Evolutionary conservation across 2,888 invertebrate genomes (phyloP).

Genomic region (Orchesellides sinensis): DNA sequence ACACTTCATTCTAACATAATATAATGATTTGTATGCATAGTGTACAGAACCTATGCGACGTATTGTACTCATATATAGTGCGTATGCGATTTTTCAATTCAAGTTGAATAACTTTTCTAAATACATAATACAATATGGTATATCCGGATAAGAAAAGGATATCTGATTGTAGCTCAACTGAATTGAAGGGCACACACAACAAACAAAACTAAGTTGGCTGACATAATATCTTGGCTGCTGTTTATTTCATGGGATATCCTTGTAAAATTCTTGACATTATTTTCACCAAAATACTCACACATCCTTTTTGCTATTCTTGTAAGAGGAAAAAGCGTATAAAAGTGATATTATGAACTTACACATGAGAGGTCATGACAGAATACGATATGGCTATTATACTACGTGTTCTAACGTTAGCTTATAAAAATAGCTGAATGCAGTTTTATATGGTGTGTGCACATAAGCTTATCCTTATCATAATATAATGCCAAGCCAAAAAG

Average conservation of each 20-base stretch:
- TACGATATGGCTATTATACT: not conserved
- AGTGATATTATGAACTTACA: not conserved
- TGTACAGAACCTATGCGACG: too few species aligned
- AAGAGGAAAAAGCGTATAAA: not conserved
- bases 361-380: not conserved
- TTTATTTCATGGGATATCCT: not conserved
- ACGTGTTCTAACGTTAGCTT: too few species aligned
- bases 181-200: not conserved
- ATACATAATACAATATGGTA: too few species aligned
- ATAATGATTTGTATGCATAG: too few species aligned
- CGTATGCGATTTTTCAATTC: too few species aligned
- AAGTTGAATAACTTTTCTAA: too few species aligned
- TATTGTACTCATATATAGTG: too few species aligned
- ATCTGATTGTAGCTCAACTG: not conserved
- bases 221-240: not conserved
- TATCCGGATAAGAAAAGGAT: too few species aligned
- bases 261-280: not conserved
- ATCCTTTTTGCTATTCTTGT: not conserved
- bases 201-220: too few species aligned
- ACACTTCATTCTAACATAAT: too few species aligned
- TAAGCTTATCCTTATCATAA: not conserved
- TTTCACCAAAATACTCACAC: not conserved
- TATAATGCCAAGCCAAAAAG: not conserved
- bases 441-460: not conserved
- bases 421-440: constrained; percentile 1